Evolutionary conservation across 2,113 vertebrate genomes (phyloP), one percentile per base, ranked within the genome.

Genomic region (Glaucomys volans): DNA sequence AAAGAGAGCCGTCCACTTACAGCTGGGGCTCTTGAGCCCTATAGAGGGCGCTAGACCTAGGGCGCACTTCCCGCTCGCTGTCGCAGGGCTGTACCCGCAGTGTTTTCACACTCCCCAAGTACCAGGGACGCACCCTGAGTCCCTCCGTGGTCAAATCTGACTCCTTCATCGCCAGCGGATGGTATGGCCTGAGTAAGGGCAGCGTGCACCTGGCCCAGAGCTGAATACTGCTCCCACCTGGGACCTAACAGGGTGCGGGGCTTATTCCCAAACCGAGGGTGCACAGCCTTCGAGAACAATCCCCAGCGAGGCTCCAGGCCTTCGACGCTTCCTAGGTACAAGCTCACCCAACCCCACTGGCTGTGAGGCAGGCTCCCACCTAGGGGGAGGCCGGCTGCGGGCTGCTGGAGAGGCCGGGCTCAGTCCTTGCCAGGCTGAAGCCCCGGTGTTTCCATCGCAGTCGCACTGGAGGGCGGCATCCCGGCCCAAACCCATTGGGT

Each of bases 311-410:
- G 67, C 22, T 17, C 22, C 76, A 9, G 12, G n/a, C 59, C 97
- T 96, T 96, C 90, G 97, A 98, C 95, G 96, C 95, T 94, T 96
- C 97, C 94, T 98, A 95, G 98, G 97, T 96, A 90, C 97, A 95
- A 98, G 98, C 96, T 87, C 95, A 4, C 24, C 96, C 98, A 95
- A 32, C 95, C 95, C 93, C 97, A 96, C 83, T 90, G 97, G 97
- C 98, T 97, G 97, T 79, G 95, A 96, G 96, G 94, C 98, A 97
- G 98, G 98, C 26, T 52, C 97, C 97, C 64, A 6, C 8, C 20
- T 71, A 1, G 13, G 24, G n/a, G 6, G 59, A 75, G 26, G 24
- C 66, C 77, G 22, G 67, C 67, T 44, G 28, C 42, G 26, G 12
- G 17, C 7, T 79, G 94, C 89, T 50, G 32, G 16, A 44, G 94